Base-by-base conservation (phyloP, 64 coral and sea anemone genomes). In the Pachyseris speciosa region DNA sequence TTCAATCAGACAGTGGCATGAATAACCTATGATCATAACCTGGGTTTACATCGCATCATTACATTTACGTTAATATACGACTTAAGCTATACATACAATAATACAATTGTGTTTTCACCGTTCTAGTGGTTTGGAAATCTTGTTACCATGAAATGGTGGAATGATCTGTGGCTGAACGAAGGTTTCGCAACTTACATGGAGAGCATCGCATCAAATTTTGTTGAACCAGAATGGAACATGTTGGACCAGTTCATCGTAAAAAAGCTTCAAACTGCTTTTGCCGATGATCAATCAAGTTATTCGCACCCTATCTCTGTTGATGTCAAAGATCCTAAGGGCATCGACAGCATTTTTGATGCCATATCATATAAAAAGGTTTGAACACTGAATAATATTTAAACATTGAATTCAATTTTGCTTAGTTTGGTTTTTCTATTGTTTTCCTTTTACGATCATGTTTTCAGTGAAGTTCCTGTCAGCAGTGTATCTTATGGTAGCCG, bases 81-180 rank as follows among this genome's bases (percentile, higher is more conserved):
- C n/a, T n/a, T n/a, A n/a, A n/a, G n/a, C n/a, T n/a, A n/a, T n/a
- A 0, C 52, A 2, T 58, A 58, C 9, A 20, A 1, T 13, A 13
- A 4, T 9, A 13, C n/a, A 11, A 44, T 47, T 47, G 22, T 27
- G 9, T 47, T 49, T 75, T n/a, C n/a, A n/a, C n/a, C 10, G 66
- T 84, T 92, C 15, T 28, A 97, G 95, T 97, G 95, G 95, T 90
- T 97, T 86, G 95, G 95, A 38, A 97, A 97, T 40, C 74, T 93
- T 9, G 95, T 97, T 9, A 97, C 95, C 2, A 84, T 93, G 86
- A 72, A 97, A 51, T 97, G 95, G 95, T 97, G 95, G 95, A 93
- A 86, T 86, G 95, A 97, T 53, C 52, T 97, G 30, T 97, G 95
- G 95, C 71, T 97, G 0, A 97, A 97, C 52, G 95, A 97, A 90